These are phyloP conservation scores for Theodoxus fluviatilis DNA, from an alignment of 2,888 invertebrate genomes.

Conservation along the genomic window DNA sequence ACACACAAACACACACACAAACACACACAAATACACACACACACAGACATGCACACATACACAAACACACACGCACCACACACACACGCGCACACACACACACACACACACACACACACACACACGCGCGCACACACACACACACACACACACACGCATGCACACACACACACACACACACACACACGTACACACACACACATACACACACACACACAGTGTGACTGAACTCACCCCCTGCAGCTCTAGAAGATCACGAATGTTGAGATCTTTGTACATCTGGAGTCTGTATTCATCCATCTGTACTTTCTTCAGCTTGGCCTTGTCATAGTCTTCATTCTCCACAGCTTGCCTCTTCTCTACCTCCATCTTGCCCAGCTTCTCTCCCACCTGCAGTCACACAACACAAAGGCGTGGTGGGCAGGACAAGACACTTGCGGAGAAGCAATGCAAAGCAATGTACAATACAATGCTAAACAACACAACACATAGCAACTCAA, in stretches of 20 bases:
- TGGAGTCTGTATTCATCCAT: constrained; percentile 84
- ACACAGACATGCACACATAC: background rate
- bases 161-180: constrained; percentile 20
- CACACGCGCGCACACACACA: constrained; percentile 1
- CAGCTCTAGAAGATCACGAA: constrained; percentile 81
- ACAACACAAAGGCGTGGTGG: no score
- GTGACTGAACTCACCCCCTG: constrained; percentile 62
- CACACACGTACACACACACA: background rate
- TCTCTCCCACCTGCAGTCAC: constrained; percentile 77
- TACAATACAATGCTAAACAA: no score
- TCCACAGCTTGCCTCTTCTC: constrained; percentile 92
- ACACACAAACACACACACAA: constrained; percentile 11
- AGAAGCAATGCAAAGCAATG: background rate
- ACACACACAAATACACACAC: background rate
- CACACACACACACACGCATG: constrained; percentile 13
- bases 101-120: background rate
- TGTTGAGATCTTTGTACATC: constrained; percentile 74
- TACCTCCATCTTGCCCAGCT: constrained; percentile 86
- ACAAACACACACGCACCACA: background rate
- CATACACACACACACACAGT: background rate
- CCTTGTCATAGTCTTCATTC: constrained; percentile 88
- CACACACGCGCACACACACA: background rate
- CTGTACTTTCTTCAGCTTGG: constrained; percentile 85
- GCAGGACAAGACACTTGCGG: background rate
- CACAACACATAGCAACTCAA: no score